Conservation (phyloP, 2,797 vertebrate species). For the Pseudochaenichthys georgianus region DNA sequence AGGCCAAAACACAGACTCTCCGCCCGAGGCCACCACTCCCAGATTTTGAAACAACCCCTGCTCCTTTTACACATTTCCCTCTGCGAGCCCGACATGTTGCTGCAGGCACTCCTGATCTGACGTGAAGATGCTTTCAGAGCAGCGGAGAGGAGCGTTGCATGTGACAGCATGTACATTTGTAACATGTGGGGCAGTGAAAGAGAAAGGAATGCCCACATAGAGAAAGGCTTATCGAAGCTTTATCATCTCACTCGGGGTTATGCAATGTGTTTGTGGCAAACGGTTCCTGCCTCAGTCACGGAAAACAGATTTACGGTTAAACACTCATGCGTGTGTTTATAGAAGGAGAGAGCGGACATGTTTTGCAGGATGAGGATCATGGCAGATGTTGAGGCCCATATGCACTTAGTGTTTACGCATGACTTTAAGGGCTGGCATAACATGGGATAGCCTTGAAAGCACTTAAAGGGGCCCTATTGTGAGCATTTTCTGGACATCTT, state of each 20-base stretch:
- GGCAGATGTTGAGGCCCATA: constrained; percentile 28
- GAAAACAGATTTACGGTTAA: constrained; percentile 34
- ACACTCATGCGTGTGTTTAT: not conserved
- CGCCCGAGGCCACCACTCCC: constrained; percentile 76
- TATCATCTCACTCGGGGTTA: constrained; percentile 51
- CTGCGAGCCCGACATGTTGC: constrained; percentile 59
- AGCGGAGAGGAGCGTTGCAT: not conserved
- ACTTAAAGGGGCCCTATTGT: not conserved
- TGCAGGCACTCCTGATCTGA: constrained; percentile 53
- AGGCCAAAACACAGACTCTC: constrained; percentile 35
- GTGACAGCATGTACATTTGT: constrained; percentile 10
- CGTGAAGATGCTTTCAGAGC: constrained; percentile 33
- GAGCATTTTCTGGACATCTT: too few relatives aligned
- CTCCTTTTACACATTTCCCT: constrained; percentile 27
- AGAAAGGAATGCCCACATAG: constrained; percentile 26
- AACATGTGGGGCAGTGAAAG: not conserved
- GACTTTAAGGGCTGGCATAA: not conserved
- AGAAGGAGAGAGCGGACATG: constrained; percentile 14
- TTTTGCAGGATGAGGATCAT: constrained; percentile 39
- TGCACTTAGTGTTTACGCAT: not conserved
- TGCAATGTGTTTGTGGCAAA: constrained; percentile 31
- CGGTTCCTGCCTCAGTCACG: constrained; percentile 46
- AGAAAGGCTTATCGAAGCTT: constrained; percentile 39
- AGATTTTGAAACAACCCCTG: constrained; percentile 46
- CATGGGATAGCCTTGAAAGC: not conserved